A percentile compares a stretch with the other conserved stretches of the same genome.
Conservation (phyloP, 2,888 invertebrate genomes). For the Tenthredo scrophulariae region DNA sequence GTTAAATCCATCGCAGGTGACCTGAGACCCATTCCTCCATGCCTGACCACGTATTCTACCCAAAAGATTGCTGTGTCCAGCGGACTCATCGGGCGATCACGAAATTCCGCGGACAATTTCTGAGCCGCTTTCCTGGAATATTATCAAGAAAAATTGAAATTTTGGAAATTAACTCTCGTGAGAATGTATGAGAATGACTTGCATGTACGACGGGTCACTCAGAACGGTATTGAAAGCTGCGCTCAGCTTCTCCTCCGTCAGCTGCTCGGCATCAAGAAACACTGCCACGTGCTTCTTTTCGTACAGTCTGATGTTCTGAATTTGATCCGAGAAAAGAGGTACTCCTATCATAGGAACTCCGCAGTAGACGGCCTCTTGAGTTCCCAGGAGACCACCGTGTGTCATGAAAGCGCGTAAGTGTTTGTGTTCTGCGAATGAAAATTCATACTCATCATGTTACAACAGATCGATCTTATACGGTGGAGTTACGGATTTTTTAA, state of each 20-base stretch:
- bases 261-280: slow-evolving; percentile 58
- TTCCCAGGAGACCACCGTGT: slow-evolving; percentile 67
- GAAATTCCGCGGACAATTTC: slow-evolving; percentile 27
- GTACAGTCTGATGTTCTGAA: slow-evolving; percentile 65
- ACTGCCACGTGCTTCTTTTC: slow-evolving; percentile 63
- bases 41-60: slow-evolving; percentile 35
- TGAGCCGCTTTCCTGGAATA: slow-evolving; percentile 59
- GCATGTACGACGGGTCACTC: slow-evolving; percentile 64
- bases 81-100: slow-evolving; percentile 28
- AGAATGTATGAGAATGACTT: not conserved
- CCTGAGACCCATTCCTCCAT: slow-evolving; percentile 23
- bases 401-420: slow-evolving; percentile 73
- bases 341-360: slow-evolving; percentile 66
- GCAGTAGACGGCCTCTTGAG: slow-evolving; percentile 63
- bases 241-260: slow-evolving; percentile 63
- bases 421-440: slow-evolving; percentile 66
- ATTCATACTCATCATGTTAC: not conserved
- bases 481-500: too few species aligned
- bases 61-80: slow-evolving; percentile 47
- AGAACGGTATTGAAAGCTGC: slow-evolving; percentile 64
- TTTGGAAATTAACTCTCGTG: not conserved
- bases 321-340: slow-evolving; percentile 66
- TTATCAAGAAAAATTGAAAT: not conserved
- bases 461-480: not conserved
- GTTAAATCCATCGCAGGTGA: slow-evolving; percentile 45